Percentiles rank a stretch among this genome's conserved stretches.
Evolutionary conservation across 2,797 vertebrate genomes (phyloP).

Genomic region (Florisuga fusca): DNA sequence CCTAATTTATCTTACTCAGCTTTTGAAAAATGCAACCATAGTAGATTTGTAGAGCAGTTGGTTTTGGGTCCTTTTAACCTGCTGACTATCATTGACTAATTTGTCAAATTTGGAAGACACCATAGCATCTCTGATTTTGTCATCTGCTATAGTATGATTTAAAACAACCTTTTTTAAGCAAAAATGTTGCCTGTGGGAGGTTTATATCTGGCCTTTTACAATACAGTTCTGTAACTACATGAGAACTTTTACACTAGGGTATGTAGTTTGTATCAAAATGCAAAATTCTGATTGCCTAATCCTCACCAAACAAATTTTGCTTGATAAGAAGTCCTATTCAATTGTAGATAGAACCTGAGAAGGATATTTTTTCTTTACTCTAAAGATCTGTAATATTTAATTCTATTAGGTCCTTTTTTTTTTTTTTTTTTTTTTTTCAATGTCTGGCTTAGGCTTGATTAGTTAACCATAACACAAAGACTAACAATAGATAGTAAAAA

Average conservation of each 20-base stretch:
- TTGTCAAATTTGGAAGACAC: not conserved
- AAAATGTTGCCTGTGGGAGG: not conserved
- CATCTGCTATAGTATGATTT: not conserved
- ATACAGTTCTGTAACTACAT: not conserved
- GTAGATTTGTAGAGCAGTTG: not conserved
- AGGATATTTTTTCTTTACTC: not conserved
- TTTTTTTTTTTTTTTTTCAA: not conserved
- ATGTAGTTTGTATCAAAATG: not conserved
- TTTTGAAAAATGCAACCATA: not conserved
- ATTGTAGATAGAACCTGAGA: not conserved
- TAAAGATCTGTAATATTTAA: not conserved
- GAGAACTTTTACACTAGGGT: not conserved
- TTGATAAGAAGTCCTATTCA: not conserved
- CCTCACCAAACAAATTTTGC: not conserved
- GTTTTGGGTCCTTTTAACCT: not conserved
- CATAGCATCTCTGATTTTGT: not conserved
- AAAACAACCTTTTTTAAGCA: not conserved
- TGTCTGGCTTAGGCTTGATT: not conserved
- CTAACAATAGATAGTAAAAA: not conserved
- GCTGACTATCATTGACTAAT: not conserved
- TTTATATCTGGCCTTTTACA: not conserved
- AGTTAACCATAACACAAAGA: not conserved
- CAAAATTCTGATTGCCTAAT: not conserved
- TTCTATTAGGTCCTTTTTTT: not conserved
- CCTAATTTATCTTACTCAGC: not conserved